Percentiles rank a stretch among this genome's conserved stretches.
Conservation (phyloP, 2,797 vertebrate genomes). For the Somateria mollissima region DNA sequence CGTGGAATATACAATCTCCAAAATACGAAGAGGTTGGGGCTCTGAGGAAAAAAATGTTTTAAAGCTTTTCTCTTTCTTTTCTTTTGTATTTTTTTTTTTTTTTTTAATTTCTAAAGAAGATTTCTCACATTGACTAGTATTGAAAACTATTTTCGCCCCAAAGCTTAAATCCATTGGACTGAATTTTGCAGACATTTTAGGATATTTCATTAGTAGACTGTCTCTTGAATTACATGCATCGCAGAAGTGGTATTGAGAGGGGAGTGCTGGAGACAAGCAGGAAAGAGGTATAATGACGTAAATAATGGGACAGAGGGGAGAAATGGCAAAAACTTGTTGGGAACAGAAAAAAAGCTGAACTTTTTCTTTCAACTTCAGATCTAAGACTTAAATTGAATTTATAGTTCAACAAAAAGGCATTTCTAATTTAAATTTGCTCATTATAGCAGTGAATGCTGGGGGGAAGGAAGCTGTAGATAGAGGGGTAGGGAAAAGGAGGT, state of each 20-base stretch:
- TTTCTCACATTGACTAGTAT: background rate
- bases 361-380: background rate
- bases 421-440: background rate
- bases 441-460: background rate
- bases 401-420: background rate
- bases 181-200: background rate
- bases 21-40: background rate
- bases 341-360: background rate
- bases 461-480: background rate
- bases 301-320: accelerated
- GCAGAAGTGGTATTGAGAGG: background rate
- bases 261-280: background rate
- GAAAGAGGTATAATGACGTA: background rate
- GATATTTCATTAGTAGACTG: background rate
- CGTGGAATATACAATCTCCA: background rate
- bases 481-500: background rate
- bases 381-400: background rate
- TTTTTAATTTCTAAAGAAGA: background rate
- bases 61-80: background rate
- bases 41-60: background rate
- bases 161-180: background rate
- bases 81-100: too few species aligned
- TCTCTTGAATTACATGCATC: background rate
- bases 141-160: background rate
- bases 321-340: background rate